Base-by-base conservation (phyloP, 2,113 vertebrate genomes). In the Calyptommatus sinebrachiatus region DNA sequence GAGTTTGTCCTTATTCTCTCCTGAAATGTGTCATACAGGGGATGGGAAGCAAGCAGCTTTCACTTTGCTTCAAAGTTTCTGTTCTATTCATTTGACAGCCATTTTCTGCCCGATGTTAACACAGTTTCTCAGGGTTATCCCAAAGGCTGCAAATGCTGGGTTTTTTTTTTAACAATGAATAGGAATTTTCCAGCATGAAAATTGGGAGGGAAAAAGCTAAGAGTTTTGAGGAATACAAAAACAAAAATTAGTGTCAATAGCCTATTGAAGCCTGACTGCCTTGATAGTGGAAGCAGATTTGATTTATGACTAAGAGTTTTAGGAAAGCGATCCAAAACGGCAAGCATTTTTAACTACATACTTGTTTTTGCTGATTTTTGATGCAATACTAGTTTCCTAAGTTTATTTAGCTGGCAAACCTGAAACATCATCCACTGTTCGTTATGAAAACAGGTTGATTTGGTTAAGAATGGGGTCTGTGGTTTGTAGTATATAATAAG, bases 191-290 rank as follows among this genome's bases (percentile, higher is more conserved):
- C 14, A 60, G 57, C 71, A 18, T 31, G 69, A 73, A 60, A 71
- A 66, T 79, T 67, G 69, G 62, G 41, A 83, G 70, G 53, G 65
- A 73, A 63, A 28, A 31, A 41, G 74, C 65, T 70, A 66, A 62
- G n/a, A 73, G 71, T 78, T 41, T 84, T 60, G 70, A 81, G 83
- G 31, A 88, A 53, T 70, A 53, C 46, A 45, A 57, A 70, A 89
- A 85, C 76, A 53, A 72, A 77, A 72, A 57, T 4, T 18, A 76
- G 26, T 35, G 4, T 71, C 5, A 71, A 31, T 62, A 66, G 5
- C 66, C 77, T 77, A 41, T 61, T 75, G 11, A 53, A 45, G 61
- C 78, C 60, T 80, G 80, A 41, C 63, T 80, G 4, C 29, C 18
- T 0, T 0, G 45, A 21, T 81, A 57, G 4, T 16, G 53, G 66